Evolutionary conservation across 2,888 invertebrate species (phyloP), one percentile per base, ranked within the genome.

Genomic region (Allophyes oxyacanthae): DNA sequence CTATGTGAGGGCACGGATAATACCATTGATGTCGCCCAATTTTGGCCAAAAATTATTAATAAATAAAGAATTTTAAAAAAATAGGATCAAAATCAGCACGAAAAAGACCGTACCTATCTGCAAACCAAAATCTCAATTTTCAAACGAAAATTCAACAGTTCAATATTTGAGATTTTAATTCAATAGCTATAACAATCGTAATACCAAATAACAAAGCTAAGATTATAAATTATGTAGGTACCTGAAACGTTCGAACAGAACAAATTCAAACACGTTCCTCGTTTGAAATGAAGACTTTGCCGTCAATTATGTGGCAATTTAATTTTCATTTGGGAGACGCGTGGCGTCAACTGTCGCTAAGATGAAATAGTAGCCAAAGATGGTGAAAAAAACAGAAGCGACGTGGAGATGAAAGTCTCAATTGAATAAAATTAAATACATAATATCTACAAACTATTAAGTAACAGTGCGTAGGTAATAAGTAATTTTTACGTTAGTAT

Each of bases 301-400:
- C 72, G 82, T 85, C 86, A 86, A 86, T 87, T 87, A 86, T 77
- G 75, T 68, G 77, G 77, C 79, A 84, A 87, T 87, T 86, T 85
- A 85, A 87, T 86, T 87, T 85, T 78, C 84, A 82, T 84, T 81
- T 75, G 63, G 67, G 71, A 66, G 79, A 69, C 69, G 56, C 34
- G 62, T 58, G 59, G 52, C 66, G 73, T 79, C 77, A 73, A 72
- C 73, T 75, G 77, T 79, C 76, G 64, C 48, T 54, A 33, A 66
- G 68, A 75, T 80, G 76, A 75, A 78, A 74, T 70, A 70, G 60
- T 64, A 48, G 43, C 4, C 67, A 75, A 58, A 77, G 82, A 80
- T 43, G 52, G 59, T 10, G 11, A 5, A 6, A 32, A 2, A 6
- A 15, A 38, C 33, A 68, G 65, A 64, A 0, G 9, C 5, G 60